Evolutionary conservation across 2,113 vertebrate species (phyloP), one percentile per base, ranked within the genome.

Genomic region (Montifringilla adamsi): DNA sequence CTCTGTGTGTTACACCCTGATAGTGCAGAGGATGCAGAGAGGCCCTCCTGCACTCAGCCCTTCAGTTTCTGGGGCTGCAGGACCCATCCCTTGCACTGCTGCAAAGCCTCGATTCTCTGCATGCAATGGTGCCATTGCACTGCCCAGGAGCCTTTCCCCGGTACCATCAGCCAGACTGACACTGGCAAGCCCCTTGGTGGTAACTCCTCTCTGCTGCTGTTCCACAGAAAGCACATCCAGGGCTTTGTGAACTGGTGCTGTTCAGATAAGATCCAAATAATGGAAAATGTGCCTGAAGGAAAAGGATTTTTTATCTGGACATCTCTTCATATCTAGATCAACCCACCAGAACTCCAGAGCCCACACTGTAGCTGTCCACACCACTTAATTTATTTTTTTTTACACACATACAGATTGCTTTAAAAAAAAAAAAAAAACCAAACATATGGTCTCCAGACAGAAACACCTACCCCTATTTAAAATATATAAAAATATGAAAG

Each of bases 401-500:
- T 52, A 50, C 39, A 37, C 56, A 17, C 55, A n/a, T 30, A 70
- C 21, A 86, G 78, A 70, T 59, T 86, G 78, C 70, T 74, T 74
- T 37, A 37, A 37, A 37, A 37, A 37, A 37, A 37, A 37, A 37
- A 37, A 37, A 7, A 70, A 94, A 94, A 78, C n/a, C n/a, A n/a
- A n/a, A 89, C 87, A 96, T 96, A 70, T 93, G 93, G 92, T 90
- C 44, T 95, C 92, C 93, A 96, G 78, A 80, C 30, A 94, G 64
- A 96, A 97, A 93, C 87, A 94, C 75, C 72, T 91, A 91, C 47
- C 35, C 58, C 47, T 53, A 11, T 70, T 91, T 80, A 95, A 94
- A 85, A 83, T 76, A 69, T 26, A 84, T 85, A 73, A 82, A 84
- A 93, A 62, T 83, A 67, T 0, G 6, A 91, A 89, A 87, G 67